Evolutionary conservation across 1,140 invertebrate genomes (phyloP).

Genomic region (Drosophila repletoides): DNA sequence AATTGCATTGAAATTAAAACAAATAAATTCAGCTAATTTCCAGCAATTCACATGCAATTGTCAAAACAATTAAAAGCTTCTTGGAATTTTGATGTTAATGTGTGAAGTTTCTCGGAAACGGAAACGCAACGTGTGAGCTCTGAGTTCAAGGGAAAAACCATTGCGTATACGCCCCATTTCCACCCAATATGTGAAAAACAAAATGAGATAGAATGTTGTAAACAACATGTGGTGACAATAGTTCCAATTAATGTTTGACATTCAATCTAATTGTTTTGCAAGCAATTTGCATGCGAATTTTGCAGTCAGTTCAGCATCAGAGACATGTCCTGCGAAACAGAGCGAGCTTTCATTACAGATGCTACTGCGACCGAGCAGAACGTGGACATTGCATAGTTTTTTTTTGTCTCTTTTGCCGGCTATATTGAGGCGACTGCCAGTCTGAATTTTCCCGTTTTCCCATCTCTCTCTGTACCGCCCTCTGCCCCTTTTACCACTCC

Average conservation of each 20-base stretch:
- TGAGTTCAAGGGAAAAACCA: neutral
- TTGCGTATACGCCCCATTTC: conserved; percentile 2
- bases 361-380: neutral
- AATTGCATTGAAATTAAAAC: conserved; percentile 1
- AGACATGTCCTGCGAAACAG: conserved; percentile 16
- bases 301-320: too few relatives aligned
- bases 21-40: conserved; percentile 11
- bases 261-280: conserved; percentile 58
- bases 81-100: neutral
- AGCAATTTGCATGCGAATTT: conserved; percentile 60
- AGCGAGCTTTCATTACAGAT: conserved; percentile 17
- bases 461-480: neutral
- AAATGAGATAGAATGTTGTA: neutral
- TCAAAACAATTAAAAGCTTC: conserved; percentile 36
- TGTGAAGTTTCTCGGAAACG: too few relatives aligned
- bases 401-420: conserved; percentile 2
- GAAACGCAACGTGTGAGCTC: too few relatives aligned
- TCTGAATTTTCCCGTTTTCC: conserved; percentile 28
- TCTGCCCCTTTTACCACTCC: neutral
- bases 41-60: conserved; percentile 8
- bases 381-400: conserved; percentile 17
- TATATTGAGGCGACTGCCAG: conserved; percentile 45
- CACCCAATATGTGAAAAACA: neutral
- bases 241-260: conserved; percentile 64
- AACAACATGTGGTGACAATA: conserved; percentile 26